Conservation (phyloP, 2,888 invertebrate genomes). For the Chymomyza fuscimana region DNA sequence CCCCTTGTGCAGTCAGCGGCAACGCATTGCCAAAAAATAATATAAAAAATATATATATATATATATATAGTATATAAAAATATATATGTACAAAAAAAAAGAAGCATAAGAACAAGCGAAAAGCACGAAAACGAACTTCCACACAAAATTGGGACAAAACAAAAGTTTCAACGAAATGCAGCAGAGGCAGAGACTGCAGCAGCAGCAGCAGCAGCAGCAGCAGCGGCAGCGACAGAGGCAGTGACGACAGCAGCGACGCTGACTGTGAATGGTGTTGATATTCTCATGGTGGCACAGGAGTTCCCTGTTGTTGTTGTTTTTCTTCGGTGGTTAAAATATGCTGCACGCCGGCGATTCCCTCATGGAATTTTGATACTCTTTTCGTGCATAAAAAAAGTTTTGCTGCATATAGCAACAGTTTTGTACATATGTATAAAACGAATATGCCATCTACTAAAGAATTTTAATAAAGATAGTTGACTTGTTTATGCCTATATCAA, state of each 20-base stretch:
- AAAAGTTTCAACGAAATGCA: conserved; percentile 48
- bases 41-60: conserved; percentile 12
- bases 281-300: conserved; percentile 54
- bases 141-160: conserved; percentile 71
- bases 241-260: background rate
- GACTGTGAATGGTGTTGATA: conserved; percentile 64
- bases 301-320: conserved; percentile 1
- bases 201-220: background rate
- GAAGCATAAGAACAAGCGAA: conserved; percentile 17
- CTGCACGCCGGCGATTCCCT: conserved; percentile 60
- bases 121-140: conserved; percentile 42
- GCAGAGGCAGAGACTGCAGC: background rate
- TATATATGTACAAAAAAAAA: conserved; percentile 1
- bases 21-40: conserved; percentile 54
- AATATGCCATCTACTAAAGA: no score
- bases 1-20: conserved; percentile 21
- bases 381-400: no score
- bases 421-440: no score
- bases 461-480: no score
- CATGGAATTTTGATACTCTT: conserved; percentile 55
- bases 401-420: no score
- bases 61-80: conserved; percentile 16
- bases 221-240: background rate
- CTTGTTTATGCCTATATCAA: no score
- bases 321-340: conserved; percentile 59